Evolutionary conservation across 2,113 vertebrate genomes (phyloP), one percentile per base, ranked within the genome.

Genomic region (Chitala chitala): DNA sequence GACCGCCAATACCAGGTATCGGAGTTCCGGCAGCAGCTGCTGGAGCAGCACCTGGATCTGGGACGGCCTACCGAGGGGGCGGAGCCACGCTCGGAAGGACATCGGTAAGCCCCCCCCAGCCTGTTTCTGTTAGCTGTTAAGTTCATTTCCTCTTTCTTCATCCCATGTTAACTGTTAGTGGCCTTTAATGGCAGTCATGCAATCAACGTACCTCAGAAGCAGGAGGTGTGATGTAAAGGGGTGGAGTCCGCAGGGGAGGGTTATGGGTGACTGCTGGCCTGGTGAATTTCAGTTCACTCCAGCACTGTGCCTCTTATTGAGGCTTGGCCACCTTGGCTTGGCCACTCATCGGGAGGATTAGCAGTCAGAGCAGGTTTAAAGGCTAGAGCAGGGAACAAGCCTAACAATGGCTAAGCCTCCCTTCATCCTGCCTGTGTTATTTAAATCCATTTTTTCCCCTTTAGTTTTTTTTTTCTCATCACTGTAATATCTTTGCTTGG

Each of bases 1-100:
- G 97, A 99, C 76, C 90, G 97, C 31, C 97, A 99, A 53, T 98
- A 95, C 75, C 97, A 99, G 76, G 96, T 98, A 84, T 99, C 96
- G 0, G 96, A 99, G 78, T 99, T 99, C 75, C 93, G 96, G 73
- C 97, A 99, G 82, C 96, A 99, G 81, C 95, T 99, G 75, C 85
- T 98, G 78, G 96, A 99, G 85, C 96, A 99, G 87, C 97, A 98
- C 83, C 86, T 98, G 71, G 97, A 98, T 72, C 82, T 96, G 26
- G 91, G 95, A n/a, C 89, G 95, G 1, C 81, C 90, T 0, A 83
- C 86, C 0, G 96, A 98, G 29, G 75, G 80, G 0, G 66, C 83
- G 0, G 96, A 98, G 72, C 92, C 90, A 64, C 88, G 96, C 71
- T 88, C 89, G 0, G 96, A 98, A 66, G 87, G 91, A 8, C 82